Conservation (phyloP, 2,888 invertebrate genomes). For the Steromphala cineraria region DNA sequence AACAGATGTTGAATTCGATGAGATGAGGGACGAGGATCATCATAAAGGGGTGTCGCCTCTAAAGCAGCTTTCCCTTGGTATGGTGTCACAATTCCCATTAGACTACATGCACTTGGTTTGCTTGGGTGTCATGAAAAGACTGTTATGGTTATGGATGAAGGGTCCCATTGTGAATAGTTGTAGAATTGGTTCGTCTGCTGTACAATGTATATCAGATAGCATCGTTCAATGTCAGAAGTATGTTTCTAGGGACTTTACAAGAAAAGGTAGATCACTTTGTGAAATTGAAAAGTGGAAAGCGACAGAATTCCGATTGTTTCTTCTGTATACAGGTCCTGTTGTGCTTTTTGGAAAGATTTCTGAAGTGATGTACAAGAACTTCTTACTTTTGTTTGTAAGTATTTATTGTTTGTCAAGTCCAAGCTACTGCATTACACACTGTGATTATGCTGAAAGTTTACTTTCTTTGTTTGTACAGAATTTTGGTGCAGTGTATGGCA, state of each 20-base stretch:
- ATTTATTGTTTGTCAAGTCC: slow-evolving; percentile 43
- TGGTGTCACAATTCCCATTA: slow-evolving; percentile 48
- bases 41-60: slow-evolving; percentile 35
- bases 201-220: slow-evolving; percentile 37
- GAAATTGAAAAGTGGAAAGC: slow-evolving; percentile 60
- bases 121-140: slow-evolving; percentile 47
- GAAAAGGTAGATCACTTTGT: slow-evolving; percentile 44
- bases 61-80: slow-evolving; percentile 29
- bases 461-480: slow-evolving; percentile 40
- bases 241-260: slow-evolving; percentile 49
- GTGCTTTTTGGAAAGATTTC: slow-evolving; percentile 39
- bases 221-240: slow-evolving; percentile 22
- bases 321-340: slow-evolving; percentile 55
- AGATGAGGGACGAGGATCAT: slow-evolving; percentile 38
- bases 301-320: slow-evolving; percentile 57
- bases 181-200: not conserved
- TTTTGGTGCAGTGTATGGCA: slow-evolving; percentile 33
- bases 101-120: slow-evolving; percentile 65
- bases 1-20: slow-evolving; percentile 30
- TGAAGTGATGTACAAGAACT: slow-evolving; percentile 42
- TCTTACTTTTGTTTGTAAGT: slow-evolving; percentile 45
- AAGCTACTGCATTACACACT: slow-evolving; percentile 9
- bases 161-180: slow-evolving; percentile 25
- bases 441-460: slow-evolving; percentile 34
- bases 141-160: slow-evolving; percentile 36